A percentile compares a stretch with the other conserved stretches of the same genome.
phyloP scores from a whole-genome alignment of 2,888 invertebrate genomes.

The Drosophila subquinaria region DNA sequence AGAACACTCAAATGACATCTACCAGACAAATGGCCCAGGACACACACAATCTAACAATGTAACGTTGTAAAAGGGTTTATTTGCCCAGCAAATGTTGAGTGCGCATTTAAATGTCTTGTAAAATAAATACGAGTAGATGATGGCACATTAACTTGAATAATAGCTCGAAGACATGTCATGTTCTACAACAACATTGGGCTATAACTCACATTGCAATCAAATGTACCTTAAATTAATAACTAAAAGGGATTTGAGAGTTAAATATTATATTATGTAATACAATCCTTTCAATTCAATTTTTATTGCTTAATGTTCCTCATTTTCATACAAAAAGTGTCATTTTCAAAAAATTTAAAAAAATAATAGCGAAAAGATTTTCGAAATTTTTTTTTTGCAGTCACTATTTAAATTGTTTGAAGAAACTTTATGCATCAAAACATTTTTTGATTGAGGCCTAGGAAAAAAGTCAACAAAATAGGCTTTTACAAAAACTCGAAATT shows the following conservation, averaged over 20 bases:
- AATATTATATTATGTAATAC: background rate
- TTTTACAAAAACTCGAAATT: no score
- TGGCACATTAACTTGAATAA: conserved; percentile 52
- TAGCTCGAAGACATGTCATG: conserved; percentile 28
- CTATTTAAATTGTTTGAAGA: no score
- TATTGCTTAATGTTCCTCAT: no score
- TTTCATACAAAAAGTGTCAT: no score
- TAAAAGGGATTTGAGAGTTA: background rate
- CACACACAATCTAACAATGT: conserved; percentile 5
- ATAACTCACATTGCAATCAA: conserved; percentile 8
- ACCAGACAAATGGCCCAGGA: conserved; percentile 32
- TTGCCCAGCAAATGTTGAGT: conserved; percentile 22
- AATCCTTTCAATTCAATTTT: background rate
- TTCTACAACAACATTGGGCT: conserved; percentile 24
- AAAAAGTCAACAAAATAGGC: no score
- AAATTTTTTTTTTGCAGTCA: no score
- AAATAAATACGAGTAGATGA: conserved; percentile 6
- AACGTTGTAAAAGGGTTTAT: conserved; percentile 37
- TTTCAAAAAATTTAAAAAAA: no score
- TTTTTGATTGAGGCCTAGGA: no score
- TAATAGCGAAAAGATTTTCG: no score
- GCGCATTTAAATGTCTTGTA: conserved; percentile 17
- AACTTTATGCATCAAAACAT: no score
- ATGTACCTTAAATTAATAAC: conserved; percentile 23
- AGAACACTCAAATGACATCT: conserved; percentile 41